These are phyloP conservation scores for Centropus bengalensis DNA, from an alignment of 2,113 vertebrate genomes.

Conservation along the genomic window DNA sequence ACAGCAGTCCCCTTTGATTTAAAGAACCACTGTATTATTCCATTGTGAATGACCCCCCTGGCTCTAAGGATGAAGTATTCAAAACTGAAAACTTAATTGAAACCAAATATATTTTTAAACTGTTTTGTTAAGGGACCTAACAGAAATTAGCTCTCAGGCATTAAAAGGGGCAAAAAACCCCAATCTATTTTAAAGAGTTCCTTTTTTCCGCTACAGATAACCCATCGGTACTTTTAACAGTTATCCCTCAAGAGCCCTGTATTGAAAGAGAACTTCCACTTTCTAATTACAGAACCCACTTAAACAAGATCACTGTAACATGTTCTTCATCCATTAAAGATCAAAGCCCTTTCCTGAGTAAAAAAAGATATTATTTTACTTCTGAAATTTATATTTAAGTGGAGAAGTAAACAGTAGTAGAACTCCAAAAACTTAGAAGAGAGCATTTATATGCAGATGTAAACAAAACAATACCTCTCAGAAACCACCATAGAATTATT, in stretches of 20 bases:
- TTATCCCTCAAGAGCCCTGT: neutral
- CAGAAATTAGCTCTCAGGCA: neutral
- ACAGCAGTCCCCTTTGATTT: neutral
- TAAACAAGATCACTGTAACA: neutral
- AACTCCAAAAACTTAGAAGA: neutral
- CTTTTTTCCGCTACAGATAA: neutral
- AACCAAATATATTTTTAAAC: neutral
- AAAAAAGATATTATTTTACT: neutral
- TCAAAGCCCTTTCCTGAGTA: neutral
- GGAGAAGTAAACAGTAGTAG: neutral
- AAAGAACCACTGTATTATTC: neutral
- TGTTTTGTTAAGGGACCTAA: neutral
- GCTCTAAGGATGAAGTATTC: neutral
- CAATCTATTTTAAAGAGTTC: neutral
- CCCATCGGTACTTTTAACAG: neutral
- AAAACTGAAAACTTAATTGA: neutral
- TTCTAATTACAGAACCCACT: neutral
- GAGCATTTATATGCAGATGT: neutral
- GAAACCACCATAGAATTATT: neutral
- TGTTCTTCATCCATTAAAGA: neutral
- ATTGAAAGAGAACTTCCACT: neutral
- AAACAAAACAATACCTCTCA: neutral
- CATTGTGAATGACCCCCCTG: neutral
- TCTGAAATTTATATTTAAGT: neutral
- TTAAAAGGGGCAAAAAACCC: neutral